These are phyloP conservation scores for Margarornis squamiger DNA, from an alignment of 2,797 vertebrate genomes.

Conservation along the genomic window DNA sequence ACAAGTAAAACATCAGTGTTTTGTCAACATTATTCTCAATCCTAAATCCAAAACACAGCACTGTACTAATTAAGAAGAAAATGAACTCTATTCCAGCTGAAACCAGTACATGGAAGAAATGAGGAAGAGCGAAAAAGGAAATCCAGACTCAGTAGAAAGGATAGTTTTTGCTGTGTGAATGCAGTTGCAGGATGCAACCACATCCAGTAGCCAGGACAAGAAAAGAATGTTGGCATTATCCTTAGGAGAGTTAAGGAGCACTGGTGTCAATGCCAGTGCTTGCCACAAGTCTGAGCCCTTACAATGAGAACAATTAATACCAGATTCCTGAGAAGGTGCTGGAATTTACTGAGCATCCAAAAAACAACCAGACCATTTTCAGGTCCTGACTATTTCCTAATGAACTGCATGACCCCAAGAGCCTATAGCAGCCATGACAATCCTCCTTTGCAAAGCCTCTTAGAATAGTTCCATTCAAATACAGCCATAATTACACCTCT, in stretches of 20 bases:
- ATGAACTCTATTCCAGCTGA: not conserved
- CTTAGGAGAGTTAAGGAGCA: not conserved
- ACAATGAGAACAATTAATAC: not conserved
- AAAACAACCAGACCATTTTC: slow-evolving; percentile 35
- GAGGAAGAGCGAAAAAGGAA: not conserved
- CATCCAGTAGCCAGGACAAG: not conserved
- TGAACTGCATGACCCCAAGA: slow-evolving; percentile 27
- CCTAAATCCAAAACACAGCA: not conserved
- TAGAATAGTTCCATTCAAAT: slow-evolving; percentile 60
- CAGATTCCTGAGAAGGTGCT: slow-evolving; percentile 15
- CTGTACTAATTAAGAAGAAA: not conserved
- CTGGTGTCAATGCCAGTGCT: not conserved
- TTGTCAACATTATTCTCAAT: not conserved
- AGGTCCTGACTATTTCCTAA: slow-evolving; percentile 34
- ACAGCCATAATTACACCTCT: slow-evolving; percentile 56
- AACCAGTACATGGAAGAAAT: not conserved
- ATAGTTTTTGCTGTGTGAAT: not conserved
- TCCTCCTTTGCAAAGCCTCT: slow-evolving; percentile 27
- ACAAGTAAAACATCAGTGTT: not conserved
- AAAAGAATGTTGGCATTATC: not conserved
- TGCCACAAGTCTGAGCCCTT: not conserved
- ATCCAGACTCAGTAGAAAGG: not conserved
- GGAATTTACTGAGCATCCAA: slow-evolving; percentile 28
- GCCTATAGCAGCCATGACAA: slow-evolving; percentile 1
- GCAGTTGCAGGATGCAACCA: not conserved